Evolutionary conservation across 2,888 invertebrate species (phyloP).

Genomic region (Pediacus dermestoides): DNA sequence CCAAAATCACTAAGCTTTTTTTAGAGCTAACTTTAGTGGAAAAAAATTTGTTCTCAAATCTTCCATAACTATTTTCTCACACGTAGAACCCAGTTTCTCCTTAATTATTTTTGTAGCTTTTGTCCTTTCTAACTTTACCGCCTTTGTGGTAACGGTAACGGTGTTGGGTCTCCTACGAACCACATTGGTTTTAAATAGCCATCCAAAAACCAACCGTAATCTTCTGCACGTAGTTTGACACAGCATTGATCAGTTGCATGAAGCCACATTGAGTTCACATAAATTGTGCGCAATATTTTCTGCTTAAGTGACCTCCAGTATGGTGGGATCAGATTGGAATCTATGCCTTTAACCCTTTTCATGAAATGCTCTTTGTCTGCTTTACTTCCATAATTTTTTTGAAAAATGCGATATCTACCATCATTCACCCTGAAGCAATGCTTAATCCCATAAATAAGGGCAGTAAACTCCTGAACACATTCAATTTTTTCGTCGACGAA

Average conservation of each 20-base stretch:
- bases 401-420: slow-evolving; percentile 34
- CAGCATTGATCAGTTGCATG: slow-evolving; percentile 18
- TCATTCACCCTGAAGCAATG: slow-evolving; percentile 34
- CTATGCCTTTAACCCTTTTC: slow-evolving; percentile 35
- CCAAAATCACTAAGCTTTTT: too few species aligned
- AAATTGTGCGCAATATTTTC: slow-evolving; percentile 21
- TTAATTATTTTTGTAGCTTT: too few species aligned
- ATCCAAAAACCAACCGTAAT: slow-evolving; percentile 21
- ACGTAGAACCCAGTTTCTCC: too few species aligned
- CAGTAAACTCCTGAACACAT: slow-evolving; percentile 37
- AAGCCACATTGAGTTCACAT: slow-evolving; percentile 23
- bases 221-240: slow-evolving; percentile 12
- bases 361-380: slow-evolving; percentile 30
- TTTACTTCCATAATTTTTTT: slow-evolving; percentile 33
- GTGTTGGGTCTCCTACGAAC: slow-evolving; percentile 24
- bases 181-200: slow-evolving; percentile 19
- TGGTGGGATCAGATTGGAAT: slow-evolving; percentile 15
- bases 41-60: too few species aligned
- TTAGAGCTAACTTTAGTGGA: too few species aligned
- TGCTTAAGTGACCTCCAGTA: slow-evolving; percentile 17
- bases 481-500: slow-evolving; percentile 36
- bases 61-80: too few species aligned
- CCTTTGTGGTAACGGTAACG: slow-evolving; percentile 9
- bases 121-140: too few species aligned
- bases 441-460: slow-evolving; percentile 34